Base-by-base conservation (phyloP, 2,113 vertebrate genomes). In the Lampris megalopsis region DNA sequence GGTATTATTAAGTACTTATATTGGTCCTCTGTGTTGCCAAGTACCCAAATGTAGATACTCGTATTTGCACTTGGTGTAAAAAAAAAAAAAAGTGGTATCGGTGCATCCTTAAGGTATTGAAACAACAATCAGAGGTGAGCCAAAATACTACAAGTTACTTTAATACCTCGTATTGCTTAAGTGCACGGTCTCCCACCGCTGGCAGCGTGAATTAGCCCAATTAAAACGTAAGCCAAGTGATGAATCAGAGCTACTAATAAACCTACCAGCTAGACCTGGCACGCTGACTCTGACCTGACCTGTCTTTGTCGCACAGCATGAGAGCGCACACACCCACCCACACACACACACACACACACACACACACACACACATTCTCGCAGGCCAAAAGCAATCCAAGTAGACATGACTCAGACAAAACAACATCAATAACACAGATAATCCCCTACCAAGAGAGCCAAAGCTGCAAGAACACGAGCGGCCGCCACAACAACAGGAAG, bases 321-420 rank as follows among this genome's bases (percentile, higher is more conserved):
- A 6, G 9, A 4, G 9, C 47, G 47, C 47, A 9, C 47, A 13
- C 49, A 13, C 49, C 9, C 49, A 52, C 49, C 9, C 49, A 52
- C 49, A 52, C 49, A 52, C 49, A 5, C 49, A 2, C 49, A 52
- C 49, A 4, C 49, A 3, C 49, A 13, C 49, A 9, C 11, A 52
- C 11, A 13, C 49, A 45, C 43, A 7, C 43, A 4, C 49, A 52
- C 11, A 52, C 11, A 11, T 3, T 52, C 49, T 62, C 70, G 62
- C 80, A 80, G 57, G 68, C 75, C 70, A 85, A 83, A 82, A 83
- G 79, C 77, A 76, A 69, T 62, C 79, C 74, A 66, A 83, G 85
- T 85, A 76, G 76, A 81, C 79, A 69, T 77, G 82, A 88, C 73
- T 87, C 86, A 86, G 83, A 85, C 69, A 81, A 86, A 85, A 79